These are phyloP conservation scores for Camponotus fellah DNA, from an alignment of 2,888 invertebrate species.

Conservation along the genomic window DNA sequence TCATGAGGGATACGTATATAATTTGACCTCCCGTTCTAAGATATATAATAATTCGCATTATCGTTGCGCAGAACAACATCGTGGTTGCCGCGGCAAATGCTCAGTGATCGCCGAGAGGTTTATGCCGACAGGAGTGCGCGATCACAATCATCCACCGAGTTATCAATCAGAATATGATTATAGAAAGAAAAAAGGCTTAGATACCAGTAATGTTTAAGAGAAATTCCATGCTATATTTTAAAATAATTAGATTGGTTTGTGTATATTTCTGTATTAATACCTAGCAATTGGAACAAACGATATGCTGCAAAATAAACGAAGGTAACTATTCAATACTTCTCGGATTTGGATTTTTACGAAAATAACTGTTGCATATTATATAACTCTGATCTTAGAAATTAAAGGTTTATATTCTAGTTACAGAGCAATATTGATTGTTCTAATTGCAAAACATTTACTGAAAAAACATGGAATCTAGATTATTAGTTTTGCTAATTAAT, in stretches of 20 bases:
- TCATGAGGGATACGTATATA: conserved; percentile 80
- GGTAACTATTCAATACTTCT: not conserved
- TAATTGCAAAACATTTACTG: conserved; percentile 6
- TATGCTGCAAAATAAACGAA: not conserved
- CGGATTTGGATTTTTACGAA: not conserved
- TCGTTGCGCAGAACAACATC: conserved; percentile 80
- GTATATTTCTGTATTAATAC: not conserved
- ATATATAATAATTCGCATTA: conserved; percentile 79
- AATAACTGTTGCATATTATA: not conserved
- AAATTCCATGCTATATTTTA: conserved; percentile 5
- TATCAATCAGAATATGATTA: conserved; percentile 81
- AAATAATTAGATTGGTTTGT: not conserved
- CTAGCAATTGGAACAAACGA: conserved; percentile 16
- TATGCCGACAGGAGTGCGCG: conserved; percentile 80
- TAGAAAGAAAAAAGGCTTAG: conserved; percentile 76
- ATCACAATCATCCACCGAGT: conserved; percentile 80
- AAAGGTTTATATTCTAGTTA: not conserved
- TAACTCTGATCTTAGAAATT: not conserved
- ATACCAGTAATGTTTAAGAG: conserved; percentile 56
- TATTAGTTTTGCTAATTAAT: not conserved
- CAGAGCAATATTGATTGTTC: not conserved
- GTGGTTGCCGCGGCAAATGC: conserved; percentile 80
- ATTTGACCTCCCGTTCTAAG: conserved; percentile 80
- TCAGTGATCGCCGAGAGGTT: conserved; percentile 80
- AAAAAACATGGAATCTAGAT: conserved; percentile 7